Conservation (phyloP, 2,888 invertebrate genomes). For the Carpatolechia fugitivella region DNA sequence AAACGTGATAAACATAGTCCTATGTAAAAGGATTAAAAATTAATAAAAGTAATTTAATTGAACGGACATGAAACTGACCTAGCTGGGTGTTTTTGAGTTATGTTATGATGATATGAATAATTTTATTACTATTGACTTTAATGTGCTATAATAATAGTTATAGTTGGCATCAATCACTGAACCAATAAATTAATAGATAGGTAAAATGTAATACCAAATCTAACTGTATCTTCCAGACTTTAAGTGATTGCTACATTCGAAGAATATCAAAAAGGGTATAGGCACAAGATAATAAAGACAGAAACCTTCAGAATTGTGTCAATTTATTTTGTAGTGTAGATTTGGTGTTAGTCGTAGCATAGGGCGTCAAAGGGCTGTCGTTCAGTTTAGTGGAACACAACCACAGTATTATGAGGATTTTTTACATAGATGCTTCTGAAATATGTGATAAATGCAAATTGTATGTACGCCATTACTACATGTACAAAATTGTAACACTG, state of each 20-base stretch:
- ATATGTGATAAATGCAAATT: constrained; percentile 26
- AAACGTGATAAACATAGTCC: no score
- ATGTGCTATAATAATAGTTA: no score
- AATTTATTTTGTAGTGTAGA: constrained; percentile 28
- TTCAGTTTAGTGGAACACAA: constrained; percentile 28
- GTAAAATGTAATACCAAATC: no score
- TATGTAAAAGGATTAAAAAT: no score
- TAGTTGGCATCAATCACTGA: no score
- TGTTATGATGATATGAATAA: no score
- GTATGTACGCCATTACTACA: constrained; percentile 14
- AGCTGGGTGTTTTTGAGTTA: no score
- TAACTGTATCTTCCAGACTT: neutral
- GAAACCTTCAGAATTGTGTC: constrained; percentile 18
- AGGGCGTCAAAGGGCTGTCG: constrained; percentile 54
- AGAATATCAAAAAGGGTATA: neutral
- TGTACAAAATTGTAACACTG: constrained; percentile 23
- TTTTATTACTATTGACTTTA: no score
- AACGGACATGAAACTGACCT: no score
- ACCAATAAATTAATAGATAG: no score
- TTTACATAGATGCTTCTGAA: constrained; percentile 23
- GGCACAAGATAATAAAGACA: constrained; percentile 16
- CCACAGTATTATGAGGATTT: constrained; percentile 10
- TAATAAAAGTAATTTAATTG: no score
- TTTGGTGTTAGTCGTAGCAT: constrained; percentile 43
- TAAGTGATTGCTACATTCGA: neutral